Evolutionary conservation across 2,888 invertebrate species (phyloP), one percentile per base, ranked within the genome.

Genomic region (Aradus depressus): DNA sequence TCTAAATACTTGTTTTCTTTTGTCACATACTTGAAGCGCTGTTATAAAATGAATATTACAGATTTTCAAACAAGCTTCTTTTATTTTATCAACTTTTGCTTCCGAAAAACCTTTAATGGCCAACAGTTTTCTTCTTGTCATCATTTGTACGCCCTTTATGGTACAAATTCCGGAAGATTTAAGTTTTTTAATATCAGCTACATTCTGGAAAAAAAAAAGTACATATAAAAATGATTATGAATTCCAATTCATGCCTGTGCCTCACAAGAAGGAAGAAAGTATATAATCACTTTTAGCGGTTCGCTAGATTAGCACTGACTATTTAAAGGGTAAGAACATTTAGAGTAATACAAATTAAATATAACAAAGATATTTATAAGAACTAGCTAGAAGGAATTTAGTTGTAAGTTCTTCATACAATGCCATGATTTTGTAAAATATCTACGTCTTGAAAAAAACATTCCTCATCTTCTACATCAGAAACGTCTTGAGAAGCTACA

Each of bases 131-230:
- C 81, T 84, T 62, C 75, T 77, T 10, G 84, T 84, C 2, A 76
- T 78, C 87, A 87, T 87, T 65, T 84, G 81, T 50, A 86, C 72
- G 1, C 86, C 87, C 71, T 83, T 84, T 42, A 87, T 75, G 0
- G 86, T 87, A 62, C 84, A 85, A 61, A 87, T 83, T 58, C 86
- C 86, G 41, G 76, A 75, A 12, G 74, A 72, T 67, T 86, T 84
- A 59, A 87, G 66, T 66, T 82, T 81, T 68, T 83, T 83, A 23
- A 87, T 79, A 64, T 87, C 86, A 3, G 81, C 80, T 39, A 77
- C 77, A 67, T 81, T 79, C 69, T 62, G 45, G 21, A 57, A 47
- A 32, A 21, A 2, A 8, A 22, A 19, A 12, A 39, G 12, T 39
- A 49, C 6, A 19, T 21, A 6, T 32, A 25, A 26, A 31, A 31